phyloP scores from a whole-genome alignment of 37 sponge, comb jelly and placozoan genomes.

The Chondrilla cf. caribensis region DNA sequence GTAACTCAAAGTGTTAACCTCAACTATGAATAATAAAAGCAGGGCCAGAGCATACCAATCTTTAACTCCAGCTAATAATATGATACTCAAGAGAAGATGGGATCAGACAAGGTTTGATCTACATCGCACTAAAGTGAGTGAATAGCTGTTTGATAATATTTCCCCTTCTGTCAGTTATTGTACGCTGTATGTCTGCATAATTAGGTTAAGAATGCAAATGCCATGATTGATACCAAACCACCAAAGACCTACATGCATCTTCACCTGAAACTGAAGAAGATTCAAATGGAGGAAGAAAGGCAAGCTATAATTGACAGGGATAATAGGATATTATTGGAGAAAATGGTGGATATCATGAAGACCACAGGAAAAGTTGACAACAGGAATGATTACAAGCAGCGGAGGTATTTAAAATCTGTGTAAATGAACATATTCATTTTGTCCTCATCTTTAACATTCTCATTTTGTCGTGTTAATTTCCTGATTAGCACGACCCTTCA shows the following conservation, averaged over 20 bases:
- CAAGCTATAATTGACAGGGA: slow-evolving; percentile 76
- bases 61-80: slow-evolving; percentile 87
- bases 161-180: too few relatives aligned
- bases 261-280: slow-evolving; percentile 83
- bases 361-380: slow-evolving; percentile 69
- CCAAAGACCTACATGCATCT: slow-evolving; percentile 86
- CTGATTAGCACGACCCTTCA: too few relatives aligned
- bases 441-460: too few relatives aligned
- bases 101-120: slow-evolving; percentile 64
- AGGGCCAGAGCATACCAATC: slow-evolving; percentile 70
- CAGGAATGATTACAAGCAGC: slow-evolving; percentile 66
- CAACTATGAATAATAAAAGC: slow-evolving; percentile 4
- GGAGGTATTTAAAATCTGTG: slow-evolving; percentile 34
- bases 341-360: slow-evolving; percentile 87
- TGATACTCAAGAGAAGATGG: slow-evolving; percentile 83
- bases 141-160: not conserved
- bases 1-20: not conserved
- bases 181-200: too few relatives aligned
- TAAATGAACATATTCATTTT: too few relatives aligned
- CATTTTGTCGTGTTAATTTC: too few relatives aligned
- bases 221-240: slow-evolving; percentile 86
- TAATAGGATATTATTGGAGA: slow-evolving; percentile 84
- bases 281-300: slow-evolving; percentile 87
- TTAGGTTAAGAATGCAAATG: slow-evolving; percentile 63
- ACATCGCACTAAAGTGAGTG: slow-evolving; percentile 70